A percentile compares a stretch with the other conserved stretches of the same genome.
Conservation (phyloP, 2,797 vertebrate species). For the Pseudomugil gertrudae region DNA sequence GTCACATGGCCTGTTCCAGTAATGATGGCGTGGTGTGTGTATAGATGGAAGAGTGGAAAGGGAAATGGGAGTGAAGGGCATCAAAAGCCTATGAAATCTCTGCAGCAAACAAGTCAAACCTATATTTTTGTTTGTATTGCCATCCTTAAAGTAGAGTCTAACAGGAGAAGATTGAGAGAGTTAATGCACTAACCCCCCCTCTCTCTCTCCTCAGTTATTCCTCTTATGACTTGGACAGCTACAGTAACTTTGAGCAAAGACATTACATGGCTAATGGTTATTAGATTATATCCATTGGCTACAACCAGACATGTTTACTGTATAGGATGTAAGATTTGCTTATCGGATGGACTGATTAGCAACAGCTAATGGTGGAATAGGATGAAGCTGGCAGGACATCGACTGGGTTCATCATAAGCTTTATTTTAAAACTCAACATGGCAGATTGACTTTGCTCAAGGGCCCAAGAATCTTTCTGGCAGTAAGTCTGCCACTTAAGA, state of each 20-base stretch:
- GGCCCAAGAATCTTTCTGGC: slow-evolving; percentile 40
- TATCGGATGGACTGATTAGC: slow-evolving; percentile 24
- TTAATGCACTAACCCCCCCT: too few relatives aligned
- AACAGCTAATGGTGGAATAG: slow-evolving; percentile 5
- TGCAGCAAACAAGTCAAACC: too few relatives aligned
- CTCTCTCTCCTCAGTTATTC: too few relatives aligned
- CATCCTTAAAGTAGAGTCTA: too few relatives aligned
- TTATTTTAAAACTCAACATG: slow-evolving; percentile 48
- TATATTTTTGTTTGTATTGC: too few relatives aligned
- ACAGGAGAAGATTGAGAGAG: too few relatives aligned
- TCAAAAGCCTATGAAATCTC: too few relatives aligned
- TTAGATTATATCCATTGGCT: slow-evolving; percentile 13
- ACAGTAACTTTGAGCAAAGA: slow-evolving; percentile 11
- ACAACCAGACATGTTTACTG: slow-evolving; percentile 9
- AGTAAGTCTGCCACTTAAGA: slow-evolving; percentile 24
- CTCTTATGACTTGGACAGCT: slow-evolving; percentile 7
- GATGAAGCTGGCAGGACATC: slow-evolving; percentile 42
- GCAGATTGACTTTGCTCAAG: slow-evolving; percentile 62
- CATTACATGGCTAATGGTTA: slow-evolving; percentile 2
- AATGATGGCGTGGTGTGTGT: too few relatives aligned
- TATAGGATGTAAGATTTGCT: background rate
- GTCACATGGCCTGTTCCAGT: too few relatives aligned
- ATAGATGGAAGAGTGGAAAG: too few relatives aligned
- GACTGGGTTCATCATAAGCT: slow-evolving; percentile 34
- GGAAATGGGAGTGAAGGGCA: too few relatives aligned